A percentile compares a stretch with the other conserved stretches of the same genome.
Evolutionary conservation across 1,140 invertebrate genomes (phyloP).

Genomic region (Ceratosolen fusciceps): DNA sequence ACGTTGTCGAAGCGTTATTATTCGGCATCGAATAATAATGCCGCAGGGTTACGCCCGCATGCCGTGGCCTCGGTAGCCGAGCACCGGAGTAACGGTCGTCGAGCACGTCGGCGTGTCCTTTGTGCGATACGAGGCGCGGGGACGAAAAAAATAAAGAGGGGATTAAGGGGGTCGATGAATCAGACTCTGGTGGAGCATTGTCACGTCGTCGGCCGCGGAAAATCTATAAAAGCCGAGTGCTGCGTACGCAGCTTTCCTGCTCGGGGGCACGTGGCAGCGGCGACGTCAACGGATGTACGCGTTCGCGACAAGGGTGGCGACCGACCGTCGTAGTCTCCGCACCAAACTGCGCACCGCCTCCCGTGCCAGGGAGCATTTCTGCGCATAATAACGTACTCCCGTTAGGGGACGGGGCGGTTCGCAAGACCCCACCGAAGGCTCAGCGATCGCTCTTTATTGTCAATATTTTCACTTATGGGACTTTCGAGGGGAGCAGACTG

Average conservation of each 20-base stretch:
- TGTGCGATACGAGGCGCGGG: background rate
- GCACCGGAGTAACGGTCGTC: too few relatives aligned
- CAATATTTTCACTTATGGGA: background rate
- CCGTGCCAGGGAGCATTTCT: background rate
- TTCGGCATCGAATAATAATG: too few relatives aligned
- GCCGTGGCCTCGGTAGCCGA: too few relatives aligned
- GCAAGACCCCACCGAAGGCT: too few relatives aligned
- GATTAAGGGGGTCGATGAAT: constrained; percentile 24
- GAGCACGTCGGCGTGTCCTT: background rate
- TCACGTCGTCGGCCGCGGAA: background rate
- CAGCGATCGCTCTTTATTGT: background rate
- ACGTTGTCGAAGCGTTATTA: too few relatives aligned
- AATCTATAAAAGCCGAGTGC: constrained; percentile 17
- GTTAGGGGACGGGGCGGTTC: background rate
- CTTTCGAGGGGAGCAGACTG: too few relatives aligned
- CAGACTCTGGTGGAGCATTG: background rate
- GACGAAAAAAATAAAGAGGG: background rate
- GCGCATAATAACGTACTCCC: too few relatives aligned
- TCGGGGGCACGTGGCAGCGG: background rate
- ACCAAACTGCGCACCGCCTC: background rate
- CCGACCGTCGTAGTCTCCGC: background rate
- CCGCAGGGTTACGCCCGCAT: too few relatives aligned
- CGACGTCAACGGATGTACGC: too few relatives aligned
- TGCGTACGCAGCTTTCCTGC: constrained; percentile 12
- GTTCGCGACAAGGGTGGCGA: background rate